Percentiles rank a stretch among this genome's conserved stretches.
These are phyloP conservation scores for Tetragonula carbonaria DNA, from an alignment of 2,888 invertebrate species.

Conservation along the genomic window DNA sequence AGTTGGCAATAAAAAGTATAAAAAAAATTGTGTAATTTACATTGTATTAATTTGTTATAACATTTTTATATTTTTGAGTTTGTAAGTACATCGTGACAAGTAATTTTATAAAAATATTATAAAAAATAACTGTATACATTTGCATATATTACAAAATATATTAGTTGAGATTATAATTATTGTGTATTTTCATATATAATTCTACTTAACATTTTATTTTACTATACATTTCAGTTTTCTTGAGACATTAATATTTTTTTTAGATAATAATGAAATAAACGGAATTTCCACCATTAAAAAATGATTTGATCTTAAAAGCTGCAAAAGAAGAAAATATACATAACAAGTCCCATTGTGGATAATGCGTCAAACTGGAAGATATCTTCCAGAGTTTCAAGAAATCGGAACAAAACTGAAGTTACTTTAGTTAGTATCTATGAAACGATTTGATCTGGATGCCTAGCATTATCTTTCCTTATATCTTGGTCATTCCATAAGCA, in stretches of 20 bases:
- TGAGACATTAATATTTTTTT: not conserved
- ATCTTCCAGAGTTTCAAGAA: slow-evolving; percentile 94
- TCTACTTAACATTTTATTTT: not conserved
- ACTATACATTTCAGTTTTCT: not conserved
- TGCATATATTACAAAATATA: not conserved
- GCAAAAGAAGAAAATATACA: slow-evolving; percentile 91
- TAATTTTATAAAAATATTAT: not conserved
- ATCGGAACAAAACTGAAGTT: slow-evolving; percentile 93
- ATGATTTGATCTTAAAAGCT: slow-evolving; percentile 94
- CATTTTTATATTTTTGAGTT: not conserved
- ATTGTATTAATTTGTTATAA: not conserved
- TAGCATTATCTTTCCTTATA: slow-evolving; percentile 99
- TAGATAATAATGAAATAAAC: slow-evolving; percentile 33
- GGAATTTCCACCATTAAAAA: slow-evolving; percentile 92
- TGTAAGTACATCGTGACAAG: slow-evolving; percentile 1
- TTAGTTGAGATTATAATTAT: not conserved
- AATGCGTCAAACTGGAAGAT: slow-evolving; percentile 99
- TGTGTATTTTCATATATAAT: not conserved
- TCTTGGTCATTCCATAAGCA: slow-evolving; percentile 97
- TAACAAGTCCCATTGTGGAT: slow-evolving; percentile 98
- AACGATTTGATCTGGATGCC: slow-evolving; percentile 97
- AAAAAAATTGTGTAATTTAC: not conserved
- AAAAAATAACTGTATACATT: not conserved
- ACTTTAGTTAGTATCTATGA: slow-evolving; percentile 93
- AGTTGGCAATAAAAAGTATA: not conserved